Base-by-base conservation (phyloP, 2,797 vertebrate species). In the Lepilemur septentrionalis region DNA sequence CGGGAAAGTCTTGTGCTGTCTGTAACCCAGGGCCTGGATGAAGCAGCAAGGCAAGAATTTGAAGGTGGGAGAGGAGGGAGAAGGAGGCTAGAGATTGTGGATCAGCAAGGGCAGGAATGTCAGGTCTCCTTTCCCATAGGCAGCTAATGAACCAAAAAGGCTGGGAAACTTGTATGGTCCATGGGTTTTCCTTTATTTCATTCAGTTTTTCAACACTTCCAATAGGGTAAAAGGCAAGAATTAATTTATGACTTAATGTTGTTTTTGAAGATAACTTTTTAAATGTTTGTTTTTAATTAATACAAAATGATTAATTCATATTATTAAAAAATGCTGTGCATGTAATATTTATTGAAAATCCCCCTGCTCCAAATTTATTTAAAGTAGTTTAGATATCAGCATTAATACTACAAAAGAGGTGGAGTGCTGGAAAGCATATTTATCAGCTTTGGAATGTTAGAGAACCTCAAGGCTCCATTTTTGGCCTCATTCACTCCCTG, bases 251-350 rank as follows among this genome's bases (percentile, higher is more conserved):
- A 73, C 14, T 75, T 38, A 46, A 86, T 25, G 28, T 25, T 79
- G 55, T 35, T 82, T 57, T 20, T 78, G 22, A 57, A 67, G 35
- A 25, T n/a, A 75, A 73, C 25, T 72, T 38, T 25, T 48, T 32
- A 86, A 41, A 59, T 25, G 15, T 59, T 57, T 23, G 50, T 65
- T 91, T 50, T 90, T 30, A 67, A 73, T 91, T 79, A 59, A 82
- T 13, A 5, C 35, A 46, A 72, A 87, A 91, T 76, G 10, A 67
- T 61, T 63, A 18, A 63, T 17, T 61, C 23, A 61, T 7, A 28
- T 79, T 48, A 52, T 80, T 80, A 80, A 87, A 87, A 67, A 46
- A n/a, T 38, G 17, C 38, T 32, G 38, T 17, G 25, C 70, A 10
- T 22, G 20, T 38, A 73, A 20, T 25, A 41, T 63, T 87, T 38